These are phyloP conservation scores for Procavia capensis DNA, from an alignment of 2,113 vertebrate species.

Conservation along the genomic window DNA sequence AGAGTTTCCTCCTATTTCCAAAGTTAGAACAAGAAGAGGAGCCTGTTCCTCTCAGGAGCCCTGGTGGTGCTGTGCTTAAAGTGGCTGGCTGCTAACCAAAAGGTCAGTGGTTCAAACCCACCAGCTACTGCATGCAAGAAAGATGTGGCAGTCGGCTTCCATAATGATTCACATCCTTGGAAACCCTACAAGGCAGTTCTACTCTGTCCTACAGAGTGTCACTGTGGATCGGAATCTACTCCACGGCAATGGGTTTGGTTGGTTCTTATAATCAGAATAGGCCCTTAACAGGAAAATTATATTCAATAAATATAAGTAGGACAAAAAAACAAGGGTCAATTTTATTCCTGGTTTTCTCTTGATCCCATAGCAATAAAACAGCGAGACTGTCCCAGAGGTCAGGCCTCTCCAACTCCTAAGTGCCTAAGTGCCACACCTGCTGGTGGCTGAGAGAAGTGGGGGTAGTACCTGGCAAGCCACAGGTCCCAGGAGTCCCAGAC, in stretches of 20 bases:
- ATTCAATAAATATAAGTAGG: neutral
- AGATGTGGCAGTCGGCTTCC: no score
- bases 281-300: neutral
- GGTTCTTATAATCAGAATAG: neutral
- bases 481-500: neutral
- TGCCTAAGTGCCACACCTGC: accelerated
- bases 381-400: neutral
- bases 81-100: no score
- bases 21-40: slow-evolving; percentile 22
- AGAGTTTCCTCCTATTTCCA: slow-evolving; percentile 47
- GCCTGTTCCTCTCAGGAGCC: neutral
- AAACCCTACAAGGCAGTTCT: no score
- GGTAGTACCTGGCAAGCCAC: neutral
- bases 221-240: no score
- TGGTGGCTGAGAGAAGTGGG: neutral
- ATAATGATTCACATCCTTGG: no score
- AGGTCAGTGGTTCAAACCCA: no score
- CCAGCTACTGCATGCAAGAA: no score
- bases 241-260: no score
- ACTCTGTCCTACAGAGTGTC: no score
- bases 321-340: neutral
- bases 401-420: neutral
- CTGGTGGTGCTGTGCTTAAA: no score
- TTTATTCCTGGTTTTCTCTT: neutral
- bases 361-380: neutral